These are phyloP conservation scores for Syrphus vitripennis DNA, from an alignment of 2,888 invertebrate species.

Conservation along the genomic window DNA sequence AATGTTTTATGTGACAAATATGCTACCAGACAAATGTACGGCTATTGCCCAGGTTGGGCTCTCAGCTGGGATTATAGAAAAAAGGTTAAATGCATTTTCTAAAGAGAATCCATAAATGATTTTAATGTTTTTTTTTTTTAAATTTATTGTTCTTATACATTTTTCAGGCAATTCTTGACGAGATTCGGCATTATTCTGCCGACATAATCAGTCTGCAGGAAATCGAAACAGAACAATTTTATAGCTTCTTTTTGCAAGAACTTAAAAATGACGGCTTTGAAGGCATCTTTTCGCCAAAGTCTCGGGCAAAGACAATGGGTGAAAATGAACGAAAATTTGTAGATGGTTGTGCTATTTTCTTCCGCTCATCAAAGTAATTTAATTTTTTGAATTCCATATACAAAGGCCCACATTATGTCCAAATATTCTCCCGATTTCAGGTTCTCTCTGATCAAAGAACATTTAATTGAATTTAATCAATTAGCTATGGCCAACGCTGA, in stretches of 20 bases:
- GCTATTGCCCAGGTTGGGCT: conserved; percentile 99
- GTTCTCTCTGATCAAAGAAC: conserved; percentile 96
- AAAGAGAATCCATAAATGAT: not conserved
- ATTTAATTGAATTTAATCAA: conserved; percentile 98
- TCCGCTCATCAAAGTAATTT: conserved; percentile 93
- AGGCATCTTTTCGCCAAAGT: conserved; percentile 99
- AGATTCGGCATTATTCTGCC: conserved; percentile 97
- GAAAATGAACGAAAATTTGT: conserved; percentile 98
- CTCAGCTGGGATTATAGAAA: conserved; percentile 99
- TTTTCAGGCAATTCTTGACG: conserved; percentile 90
- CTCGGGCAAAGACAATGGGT: conserved; percentile 98
- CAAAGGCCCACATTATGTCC: not conserved
- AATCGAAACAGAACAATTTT: conserved; percentile 99
- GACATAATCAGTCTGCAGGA: conserved; percentile 98
- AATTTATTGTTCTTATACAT: not conserved
- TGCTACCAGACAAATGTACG: conserved; percentile 99
- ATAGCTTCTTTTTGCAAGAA: conserved; percentile 97
- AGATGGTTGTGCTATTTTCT: conserved; percentile 99
- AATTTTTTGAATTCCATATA: not conserved
- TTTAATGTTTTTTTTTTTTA: not conserved
- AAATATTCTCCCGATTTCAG: conserved; percentile 82
- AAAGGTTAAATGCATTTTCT: conserved; percentile 83
- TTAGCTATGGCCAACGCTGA: conserved; percentile 99
- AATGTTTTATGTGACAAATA: conserved; percentile 99
- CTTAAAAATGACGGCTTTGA: conserved; percentile 94